Evolutionary conservation across 2,113 vertebrate species (phyloP), one percentile per base, ranked within the genome.

Genomic region (Protobothrops mucrosquamatus): DNA sequence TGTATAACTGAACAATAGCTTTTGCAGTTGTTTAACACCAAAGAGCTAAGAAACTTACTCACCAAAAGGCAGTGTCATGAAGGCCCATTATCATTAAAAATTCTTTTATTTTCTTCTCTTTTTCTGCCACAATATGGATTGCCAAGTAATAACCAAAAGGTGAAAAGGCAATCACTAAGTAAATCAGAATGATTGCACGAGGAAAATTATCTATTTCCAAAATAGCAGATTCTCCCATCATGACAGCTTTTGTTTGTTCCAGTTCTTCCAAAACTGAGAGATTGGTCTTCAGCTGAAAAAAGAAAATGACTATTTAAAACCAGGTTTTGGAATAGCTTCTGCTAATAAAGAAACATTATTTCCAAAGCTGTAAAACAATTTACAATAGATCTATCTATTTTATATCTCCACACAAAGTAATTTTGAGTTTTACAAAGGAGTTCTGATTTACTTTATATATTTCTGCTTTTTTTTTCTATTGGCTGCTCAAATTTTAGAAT

Each of bases 21-120:
- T 23, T 15, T 3, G 0, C 1, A 9, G 39, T 87, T 9, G 10
- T 61, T 92, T 14, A 0, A 1, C 11, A 26, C 91, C 56, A 3
- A 89, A 10, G 2, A 0, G 0, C 4, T 8, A 29, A 0, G 24
- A 0, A 39, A 2, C 91, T 46, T 92, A 89, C 85, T 90, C 90
- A 97, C 99, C 99, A 99, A 97, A 99, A 99, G 8, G 99, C 98
- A 0, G 99, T 98, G 97, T 99, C 98, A 0, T 99, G 99, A 39
- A 99, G 98, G 20, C 99, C 99, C 98, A 99, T 96, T 97, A 99
- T 99, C 95, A 98, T 98, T 98, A 99, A 98, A 97, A 99, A 98
- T 90, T 99, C 99, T 96, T 99, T 99, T 85, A 99, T 96, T 23
- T 98, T 98, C 51, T 98, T 99, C 93, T 99, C 99, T 96, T 99